phyloP scores from a whole-genome alignment of 2,888 invertebrate genomes.

The Parnassius mnemosyne region DNA sequence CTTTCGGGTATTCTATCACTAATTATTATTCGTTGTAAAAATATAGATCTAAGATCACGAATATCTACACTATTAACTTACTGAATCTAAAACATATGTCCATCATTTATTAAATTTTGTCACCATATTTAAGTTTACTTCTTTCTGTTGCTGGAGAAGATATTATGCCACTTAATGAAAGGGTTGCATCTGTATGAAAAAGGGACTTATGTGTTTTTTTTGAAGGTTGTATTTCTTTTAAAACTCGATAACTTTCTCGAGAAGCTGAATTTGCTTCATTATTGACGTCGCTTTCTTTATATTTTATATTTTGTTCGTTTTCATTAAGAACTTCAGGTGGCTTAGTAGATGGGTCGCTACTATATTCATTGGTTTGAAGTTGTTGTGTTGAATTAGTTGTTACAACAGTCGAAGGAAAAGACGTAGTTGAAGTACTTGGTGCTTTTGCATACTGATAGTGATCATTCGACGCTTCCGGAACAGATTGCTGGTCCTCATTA shows the following conservation, averaged over 20 bases:
- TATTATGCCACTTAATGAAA: constrained; percentile 10
- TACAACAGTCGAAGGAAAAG: constrained; percentile 39
- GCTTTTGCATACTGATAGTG: constrained; percentile 64
- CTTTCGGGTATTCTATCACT: constrained; percentile 41
- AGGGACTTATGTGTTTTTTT: constrained; percentile 27
- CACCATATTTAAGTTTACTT: constrained; percentile 68
- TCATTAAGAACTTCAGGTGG: constrained; percentile 2
- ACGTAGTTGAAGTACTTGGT: constrained; percentile 46
- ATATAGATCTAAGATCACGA: constrained; percentile 53
- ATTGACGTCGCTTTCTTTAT: constrained; percentile 20
- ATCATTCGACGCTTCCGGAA: constrained; percentile 64
- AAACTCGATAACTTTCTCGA: constrained; percentile 25
- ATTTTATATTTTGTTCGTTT: constrained; percentile 4
- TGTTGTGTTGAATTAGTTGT: constrained; percentile 40
- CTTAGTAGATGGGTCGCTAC: constrained; percentile 37
- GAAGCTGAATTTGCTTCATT: constrained; percentile 36
- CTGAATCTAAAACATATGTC: constrained; percentile 42
- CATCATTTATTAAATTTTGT: constrained; percentile 58
- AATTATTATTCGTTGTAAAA: constrained; percentile 35
- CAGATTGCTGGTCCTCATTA: constrained; percentile 49
- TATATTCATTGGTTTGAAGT: constrained; percentile 35
- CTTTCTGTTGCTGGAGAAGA: constrained; percentile 39
- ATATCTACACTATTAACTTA: constrained; percentile 35
- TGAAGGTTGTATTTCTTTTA: constrained; percentile 28
- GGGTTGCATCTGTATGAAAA: constrained; percentile 32